Evolutionary conservation across 2,797 vertebrate species (phyloP), one percentile per base, ranked within the genome.

Genomic region (Onychomys leucogaster): DNA sequence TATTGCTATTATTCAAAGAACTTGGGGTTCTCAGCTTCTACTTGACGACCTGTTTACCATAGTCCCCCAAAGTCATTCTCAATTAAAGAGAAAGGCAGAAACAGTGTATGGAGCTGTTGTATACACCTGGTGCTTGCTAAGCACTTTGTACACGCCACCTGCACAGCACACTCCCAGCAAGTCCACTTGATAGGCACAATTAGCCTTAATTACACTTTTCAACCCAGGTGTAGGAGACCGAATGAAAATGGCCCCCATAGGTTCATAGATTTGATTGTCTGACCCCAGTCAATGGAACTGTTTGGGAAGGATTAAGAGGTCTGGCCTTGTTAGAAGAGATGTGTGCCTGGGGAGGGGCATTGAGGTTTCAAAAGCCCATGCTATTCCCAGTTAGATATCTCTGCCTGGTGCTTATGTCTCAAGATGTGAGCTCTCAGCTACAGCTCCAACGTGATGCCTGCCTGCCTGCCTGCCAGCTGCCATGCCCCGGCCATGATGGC

Each of bases 31-130:
- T 93, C 34, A 52, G 82, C 90, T 25, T 83, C 49, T 65, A 5
- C 77, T 90, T 81, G 85, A 85, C 59, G 57, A 83, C 87, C 41
- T 84, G 73, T 87, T 65, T 87, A 77, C 67, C 43, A 95, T 25
- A 86, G 21, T 82, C 21, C 37, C n/a, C 84, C 5, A 78, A 94
- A 82, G 27, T 75, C 65, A 82, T 87, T 59, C 71, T 59, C 43
- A 49, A 94, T 23, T 55, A 65, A 91, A 75, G 19, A 63, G 27
- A 97, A 29, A 67, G 19, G 49, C 49, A 94, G 37, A 91, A 88
- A 92, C 41, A 6, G 23, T 52, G 67, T 27, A 1, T 59, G 17
- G 76, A 52, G 29, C 3, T 85, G 52, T 27, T 52, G 46, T 25
- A 43, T 41, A 17, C 2, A 2, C 34, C 63, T 52, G 5, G 57